These are phyloP conservation scores for Raja brachyura DNA, from an alignment of 2,113 vertebrate genomes.

Conservation along the genomic window DNA sequence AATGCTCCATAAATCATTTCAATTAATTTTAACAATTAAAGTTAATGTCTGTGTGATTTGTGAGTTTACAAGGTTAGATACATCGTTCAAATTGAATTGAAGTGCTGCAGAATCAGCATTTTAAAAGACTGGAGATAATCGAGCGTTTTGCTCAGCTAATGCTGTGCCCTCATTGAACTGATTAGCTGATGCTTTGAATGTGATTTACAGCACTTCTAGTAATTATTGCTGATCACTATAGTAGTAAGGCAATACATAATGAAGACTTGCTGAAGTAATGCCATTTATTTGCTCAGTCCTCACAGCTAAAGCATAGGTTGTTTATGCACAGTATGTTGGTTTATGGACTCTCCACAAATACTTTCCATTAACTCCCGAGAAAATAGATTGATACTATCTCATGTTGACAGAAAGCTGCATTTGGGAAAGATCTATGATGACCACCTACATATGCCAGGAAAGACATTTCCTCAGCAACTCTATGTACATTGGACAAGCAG, in stretches of 20 bases:
- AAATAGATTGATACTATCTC: conserved; percentile 3
- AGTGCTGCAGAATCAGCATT: conserved; percentile 21
- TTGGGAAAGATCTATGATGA: background rate
- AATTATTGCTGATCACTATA: background rate
- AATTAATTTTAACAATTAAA: conserved; percentile 36
- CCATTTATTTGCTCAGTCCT: conserved; percentile 1
- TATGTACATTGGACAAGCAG: background rate
- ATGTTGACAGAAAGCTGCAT: background rate
- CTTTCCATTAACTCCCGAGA: conserved; percentile 1
- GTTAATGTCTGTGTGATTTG: conserved; percentile 28
- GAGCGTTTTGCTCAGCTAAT: conserved; percentile 7
- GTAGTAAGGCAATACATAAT: background rate
- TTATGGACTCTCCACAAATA: background rate
- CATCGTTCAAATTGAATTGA: conserved; percentile 8
- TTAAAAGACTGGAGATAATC: background rate
- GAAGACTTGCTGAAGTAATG: background rate
- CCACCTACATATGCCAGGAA: background rate
- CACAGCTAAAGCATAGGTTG: background rate
- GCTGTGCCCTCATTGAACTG: conserved; percentile 1
- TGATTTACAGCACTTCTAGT: conserved; percentile 21
- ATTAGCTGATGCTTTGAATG: background rate
- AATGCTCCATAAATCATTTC: conserved; percentile 27
- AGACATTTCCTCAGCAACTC: background rate
- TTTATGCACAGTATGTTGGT: background rate
- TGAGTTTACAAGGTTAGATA: conserved; percentile 1